These are phyloP conservation scores for Galeopterus variegatus DNA, from an alignment of 2,113 vertebrate genomes.

Conservation along the genomic window DNA sequence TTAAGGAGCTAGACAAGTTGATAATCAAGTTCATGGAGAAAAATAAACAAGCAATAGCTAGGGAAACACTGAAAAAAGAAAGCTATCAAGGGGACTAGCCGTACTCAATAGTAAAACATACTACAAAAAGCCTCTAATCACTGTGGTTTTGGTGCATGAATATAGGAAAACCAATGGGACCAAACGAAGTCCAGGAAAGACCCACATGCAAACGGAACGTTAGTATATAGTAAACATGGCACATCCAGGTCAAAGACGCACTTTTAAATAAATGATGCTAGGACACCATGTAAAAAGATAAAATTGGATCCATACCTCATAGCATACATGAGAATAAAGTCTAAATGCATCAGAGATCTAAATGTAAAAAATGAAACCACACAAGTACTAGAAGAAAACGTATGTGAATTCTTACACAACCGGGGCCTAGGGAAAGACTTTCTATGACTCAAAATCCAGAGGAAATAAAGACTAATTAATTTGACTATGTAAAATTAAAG, in stretches of 20 bases:
- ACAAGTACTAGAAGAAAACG: background rate
- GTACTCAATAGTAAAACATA: too few species aligned
- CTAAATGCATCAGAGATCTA: background rate
- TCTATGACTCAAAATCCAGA: slow-evolving; percentile 24
- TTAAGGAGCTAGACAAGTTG: background rate
- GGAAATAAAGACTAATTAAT: background rate
- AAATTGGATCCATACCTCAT: background rate
- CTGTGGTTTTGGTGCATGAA: background rate
- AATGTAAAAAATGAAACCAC: slow-evolving; percentile 3
- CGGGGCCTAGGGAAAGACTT: background rate
- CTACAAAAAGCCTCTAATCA: background rate
- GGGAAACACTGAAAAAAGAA: background rate
- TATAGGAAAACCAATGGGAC: background rate
- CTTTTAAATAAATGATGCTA: background rate
- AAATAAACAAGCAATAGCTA: background rate
- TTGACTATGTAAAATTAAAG: background rate
- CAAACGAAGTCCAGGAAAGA: background rate
- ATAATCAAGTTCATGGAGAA: background rate
- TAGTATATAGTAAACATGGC: background rate
- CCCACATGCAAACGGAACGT: background rate
- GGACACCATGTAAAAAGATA: background rate
- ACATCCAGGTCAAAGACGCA: background rate
- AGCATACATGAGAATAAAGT: background rate
- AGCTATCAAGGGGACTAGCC: background rate
- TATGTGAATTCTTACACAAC: background rate